Evolutionary conservation across 2,113 vertebrate species (phyloP).

Genomic region (Lasiurus borealis): DNA sequence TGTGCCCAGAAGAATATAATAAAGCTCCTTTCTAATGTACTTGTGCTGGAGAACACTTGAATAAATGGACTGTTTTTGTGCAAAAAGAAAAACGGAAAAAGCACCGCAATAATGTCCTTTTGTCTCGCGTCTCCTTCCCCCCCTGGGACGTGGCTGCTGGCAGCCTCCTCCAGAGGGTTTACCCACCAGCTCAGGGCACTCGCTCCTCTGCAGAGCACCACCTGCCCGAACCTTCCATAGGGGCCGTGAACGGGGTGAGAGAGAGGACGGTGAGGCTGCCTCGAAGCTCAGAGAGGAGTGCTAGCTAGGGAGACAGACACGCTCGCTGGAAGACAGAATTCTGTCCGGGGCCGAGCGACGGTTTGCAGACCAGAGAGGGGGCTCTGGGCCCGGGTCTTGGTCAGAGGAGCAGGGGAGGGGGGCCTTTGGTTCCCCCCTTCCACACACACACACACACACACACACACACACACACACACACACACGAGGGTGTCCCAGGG

Average conservation of each 20-base stretch:
- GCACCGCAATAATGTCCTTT: slow-evolving; percentile 82
- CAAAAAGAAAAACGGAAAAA: slow-evolving; percentile 86
- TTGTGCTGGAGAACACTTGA: slow-evolving; percentile 99
- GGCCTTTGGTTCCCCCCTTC: too few species aligned
- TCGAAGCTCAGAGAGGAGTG: not conserved
- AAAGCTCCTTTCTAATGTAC: slow-evolving; percentile 97
- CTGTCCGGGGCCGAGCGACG: not conserved
- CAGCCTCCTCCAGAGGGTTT: not conserved
- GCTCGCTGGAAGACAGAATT: not conserved
- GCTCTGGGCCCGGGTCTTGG: not conserved
- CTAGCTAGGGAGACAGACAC: not conserved
- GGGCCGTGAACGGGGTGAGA: not conserved
- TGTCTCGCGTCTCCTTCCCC: slow-evolving; percentile 80
- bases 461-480: too few species aligned
- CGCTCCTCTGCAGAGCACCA: too few species aligned
- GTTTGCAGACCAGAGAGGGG: not conserved
- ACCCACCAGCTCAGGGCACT: not conserved
- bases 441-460: too few species aligned
- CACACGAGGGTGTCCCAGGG: not conserved
- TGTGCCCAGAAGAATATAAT: slow-evolving; percentile 92
- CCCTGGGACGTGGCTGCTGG: not conserved
- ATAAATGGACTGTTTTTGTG: slow-evolving; percentile 99
- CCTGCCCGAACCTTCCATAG: not conserved
- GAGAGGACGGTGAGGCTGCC: not conserved
- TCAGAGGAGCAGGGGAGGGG: too few species aligned